Evolutionary conservation across 1,140 invertebrate species (phyloP).

Genomic region (Drosophila willistoni): DNA sequence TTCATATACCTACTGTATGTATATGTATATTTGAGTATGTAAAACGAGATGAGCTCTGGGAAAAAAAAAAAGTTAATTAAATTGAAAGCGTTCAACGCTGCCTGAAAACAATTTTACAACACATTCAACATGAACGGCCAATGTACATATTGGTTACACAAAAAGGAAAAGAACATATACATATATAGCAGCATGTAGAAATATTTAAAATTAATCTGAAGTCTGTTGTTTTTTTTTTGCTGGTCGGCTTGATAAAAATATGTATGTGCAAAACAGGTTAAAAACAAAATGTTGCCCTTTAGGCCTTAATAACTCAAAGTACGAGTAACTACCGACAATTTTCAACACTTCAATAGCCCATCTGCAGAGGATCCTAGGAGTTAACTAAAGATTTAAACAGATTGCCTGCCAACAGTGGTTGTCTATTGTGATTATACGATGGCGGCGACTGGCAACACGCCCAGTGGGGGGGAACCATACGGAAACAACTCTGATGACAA

Average conservation of each 20-base stretch:
- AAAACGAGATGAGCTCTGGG: constrained; percentile 23
- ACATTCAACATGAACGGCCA: constrained; percentile 27
- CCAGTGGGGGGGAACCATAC: constrained; percentile 51
- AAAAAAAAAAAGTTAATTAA: constrained; percentile 78
- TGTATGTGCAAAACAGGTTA: not conserved
- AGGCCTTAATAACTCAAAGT: no score
- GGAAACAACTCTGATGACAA: constrained; percentile 51
- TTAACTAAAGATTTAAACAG: constrained; percentile 11
- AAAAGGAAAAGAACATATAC: constrained; percentile 27
- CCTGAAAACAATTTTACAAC: constrained; percentile 34
- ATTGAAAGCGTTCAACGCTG: constrained; percentile 65
- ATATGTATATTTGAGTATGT: constrained; percentile 18
- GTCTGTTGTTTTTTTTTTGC: not conserved
- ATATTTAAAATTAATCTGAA: not conserved
- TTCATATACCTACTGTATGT: not conserved
- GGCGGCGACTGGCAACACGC: constrained; percentile 54
- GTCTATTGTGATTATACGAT: constrained; percentile 76
- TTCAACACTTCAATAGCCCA: no score
- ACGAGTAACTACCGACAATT: no score
- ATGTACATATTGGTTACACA: constrained; percentile 11
- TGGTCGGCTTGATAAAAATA: not conserved
- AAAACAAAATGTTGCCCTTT: not conserved
- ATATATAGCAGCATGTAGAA: not conserved
- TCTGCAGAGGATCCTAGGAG: not conserved
- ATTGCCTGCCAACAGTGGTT: constrained; percentile 58